Percentiles rank a stretch among this genome's conserved stretches.
Evolutionary conservation across 2,797 vertebrate species (phyloP).

Genomic region (Rhodeus uyekii): DNA sequence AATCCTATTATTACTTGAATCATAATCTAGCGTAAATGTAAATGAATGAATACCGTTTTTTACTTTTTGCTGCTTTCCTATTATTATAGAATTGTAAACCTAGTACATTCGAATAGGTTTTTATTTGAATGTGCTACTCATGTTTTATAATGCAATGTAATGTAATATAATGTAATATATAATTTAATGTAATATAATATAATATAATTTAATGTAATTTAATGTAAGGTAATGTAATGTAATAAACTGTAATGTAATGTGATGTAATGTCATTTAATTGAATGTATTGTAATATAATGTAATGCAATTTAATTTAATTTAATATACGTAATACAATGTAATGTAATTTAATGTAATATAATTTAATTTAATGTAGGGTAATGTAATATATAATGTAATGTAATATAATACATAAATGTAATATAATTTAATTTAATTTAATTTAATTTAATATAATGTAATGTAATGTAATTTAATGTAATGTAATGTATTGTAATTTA

Average conservation of each 20-base stretch:
- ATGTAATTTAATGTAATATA: too few relatives aligned
- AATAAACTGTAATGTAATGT: neutral
- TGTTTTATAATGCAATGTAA: neutral
- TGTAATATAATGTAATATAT: neutral
- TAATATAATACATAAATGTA: too few relatives aligned
- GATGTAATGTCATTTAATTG: too few relatives aligned
- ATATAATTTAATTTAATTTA: neutral
- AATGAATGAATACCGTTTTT: neutral
- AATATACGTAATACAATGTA: neutral
- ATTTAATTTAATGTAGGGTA: neutral
- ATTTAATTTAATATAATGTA: neutral
- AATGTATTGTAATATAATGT: neutral
- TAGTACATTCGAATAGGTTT: neutral
- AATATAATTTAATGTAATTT: neutral
- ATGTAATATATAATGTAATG: neutral
- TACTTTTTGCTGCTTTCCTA: neutral
- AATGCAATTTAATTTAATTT: neutral
- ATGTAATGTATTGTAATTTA: neutral
- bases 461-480: neutral
- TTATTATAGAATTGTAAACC: neutral
- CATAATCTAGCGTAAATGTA: neutral
- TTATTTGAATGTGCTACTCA: neutral
- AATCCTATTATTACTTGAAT: conserved; percentile 32
- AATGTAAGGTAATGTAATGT: neutral
- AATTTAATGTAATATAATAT: too few relatives aligned